Conservation (phyloP, 2,888 invertebrate species). For the Drosophila eohydei region DNA sequence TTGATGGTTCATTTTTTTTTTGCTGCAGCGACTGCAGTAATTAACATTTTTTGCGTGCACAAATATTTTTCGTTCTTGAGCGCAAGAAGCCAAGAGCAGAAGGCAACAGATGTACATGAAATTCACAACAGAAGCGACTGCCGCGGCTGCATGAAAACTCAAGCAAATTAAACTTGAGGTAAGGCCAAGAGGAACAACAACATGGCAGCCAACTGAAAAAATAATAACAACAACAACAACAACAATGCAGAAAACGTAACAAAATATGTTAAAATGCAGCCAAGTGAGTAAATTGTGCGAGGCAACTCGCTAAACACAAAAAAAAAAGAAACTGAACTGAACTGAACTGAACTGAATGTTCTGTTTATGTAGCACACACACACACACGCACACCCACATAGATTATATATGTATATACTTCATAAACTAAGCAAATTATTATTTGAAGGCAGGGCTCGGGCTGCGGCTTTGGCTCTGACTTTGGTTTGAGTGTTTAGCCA, state of each 20-base stretch:
- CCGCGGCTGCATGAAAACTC: slow-evolving; percentile 73
- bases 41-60: slow-evolving; percentile 81
- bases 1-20: slow-evolving; percentile 76
- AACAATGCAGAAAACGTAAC: slow-evolving; percentile 78
- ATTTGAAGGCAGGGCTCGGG: slow-evolving; percentile 73
- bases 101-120: slow-evolving; percentile 73
- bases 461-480: slow-evolving; percentile 34
- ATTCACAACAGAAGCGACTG: slow-evolving; percentile 73
- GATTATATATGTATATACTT: slow-evolving; percentile 49
- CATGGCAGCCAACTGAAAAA: slow-evolving; percentile 74
- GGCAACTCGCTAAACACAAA: slow-evolving; percentile 43
- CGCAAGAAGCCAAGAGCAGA: slow-evolving; percentile 49
- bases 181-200: slow-evolving; percentile 60
- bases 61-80: slow-evolving; percentile 77
- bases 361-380: slow-evolving; percentile 72
- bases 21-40: slow-evolving; percentile 67
- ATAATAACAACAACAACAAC: slow-evolving; percentile 70
- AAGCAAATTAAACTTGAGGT: slow-evolving; percentile 76
- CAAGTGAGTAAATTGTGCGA: slow-evolving; percentile 80
- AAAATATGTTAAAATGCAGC: slow-evolving; percentile 79
- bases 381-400: slow-evolving; percentile 31
- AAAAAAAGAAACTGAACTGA: slow-evolving; percentile 32
- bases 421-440: slow-evolving; percentile 79
- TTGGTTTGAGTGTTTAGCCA: slow-evolving; percentile 34
- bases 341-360: slow-evolving; percentile 51